Evolutionary conservation across 2,888 invertebrate species (phyloP).

Genomic region (Herminia tarsipennalis): DNA sequence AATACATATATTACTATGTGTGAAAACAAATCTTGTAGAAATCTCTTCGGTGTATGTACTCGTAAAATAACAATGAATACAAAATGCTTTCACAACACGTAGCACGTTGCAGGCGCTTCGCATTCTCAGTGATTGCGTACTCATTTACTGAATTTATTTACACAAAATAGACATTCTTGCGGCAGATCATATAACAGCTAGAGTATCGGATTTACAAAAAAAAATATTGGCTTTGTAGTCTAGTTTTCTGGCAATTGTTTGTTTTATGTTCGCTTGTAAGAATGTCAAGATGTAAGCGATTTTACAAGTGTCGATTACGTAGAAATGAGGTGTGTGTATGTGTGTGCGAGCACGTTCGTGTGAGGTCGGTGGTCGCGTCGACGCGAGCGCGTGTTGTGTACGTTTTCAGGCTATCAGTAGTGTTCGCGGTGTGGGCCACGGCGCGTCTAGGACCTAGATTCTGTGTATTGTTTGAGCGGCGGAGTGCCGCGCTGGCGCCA

Average conservation of each 20-base stretch:
- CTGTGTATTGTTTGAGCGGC: slow-evolving; percentile 59
- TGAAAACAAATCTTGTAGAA: not conserved
- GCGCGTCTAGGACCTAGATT: slow-evolving; percentile 62
- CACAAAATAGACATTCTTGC: slow-evolving; percentile 65
- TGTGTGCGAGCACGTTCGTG: slow-evolving; percentile 1
- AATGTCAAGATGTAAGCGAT: slow-evolving; percentile 33
- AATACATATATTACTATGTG: not conserved
- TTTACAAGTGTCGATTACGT: slow-evolving; percentile 19
- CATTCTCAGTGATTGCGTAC: slow-evolving; percentile 63
- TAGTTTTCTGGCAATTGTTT: slow-evolving; percentile 35
- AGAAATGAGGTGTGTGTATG: slow-evolving; percentile 2
- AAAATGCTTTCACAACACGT: slow-evolving; percentile 46
- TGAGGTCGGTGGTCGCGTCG: slow-evolving; percentile 2
- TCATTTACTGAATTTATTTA: slow-evolving; percentile 62
- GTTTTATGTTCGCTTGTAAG: slow-evolving; percentile 24
- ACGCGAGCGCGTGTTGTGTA: not conserved
- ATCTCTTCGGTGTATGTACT: slow-evolving; percentile 4
- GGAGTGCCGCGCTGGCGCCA: slow-evolving; percentile 59
- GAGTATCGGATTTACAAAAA: slow-evolving; percentile 58
- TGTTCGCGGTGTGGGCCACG: slow-evolving; percentile 35
- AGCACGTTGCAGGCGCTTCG: slow-evolving; percentile 58
- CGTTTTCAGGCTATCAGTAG: slow-evolving; percentile 51
- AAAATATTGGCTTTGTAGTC: slow-evolving; percentile 33
- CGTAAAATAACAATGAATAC: slow-evolving; percentile 33
- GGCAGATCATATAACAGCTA: slow-evolving; percentile 62